Evolutionary conservation across 37 sponge, comb jelly and placozoan genomes (phyloP).

Genomic region (Beroe ovata): DNA sequence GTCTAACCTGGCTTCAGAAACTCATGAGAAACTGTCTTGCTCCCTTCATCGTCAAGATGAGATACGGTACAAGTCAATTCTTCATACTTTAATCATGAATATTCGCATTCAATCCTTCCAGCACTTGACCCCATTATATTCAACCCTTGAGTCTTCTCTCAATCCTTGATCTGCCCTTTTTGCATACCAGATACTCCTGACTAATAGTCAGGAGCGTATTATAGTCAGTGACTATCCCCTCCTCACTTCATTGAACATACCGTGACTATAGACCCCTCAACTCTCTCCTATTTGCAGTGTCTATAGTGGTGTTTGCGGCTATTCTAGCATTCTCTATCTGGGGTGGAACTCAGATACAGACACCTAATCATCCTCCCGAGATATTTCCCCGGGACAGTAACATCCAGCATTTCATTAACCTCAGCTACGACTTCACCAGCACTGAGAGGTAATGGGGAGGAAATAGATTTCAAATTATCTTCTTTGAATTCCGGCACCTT

Average conservation of each 20-base stretch:
- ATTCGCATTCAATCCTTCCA: neutral
- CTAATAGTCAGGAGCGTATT: no score
- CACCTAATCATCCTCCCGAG: conserved; percentile 73
- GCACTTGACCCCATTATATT: no score
- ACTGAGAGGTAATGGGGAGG: conserved; percentile 64
- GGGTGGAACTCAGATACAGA: conserved; percentile 60
- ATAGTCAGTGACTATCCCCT: no score
- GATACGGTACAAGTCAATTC: conserved; percentile 14
- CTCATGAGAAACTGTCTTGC: conserved; percentile 61
- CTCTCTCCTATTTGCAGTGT: neutral
- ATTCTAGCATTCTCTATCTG: conserved; percentile 63
- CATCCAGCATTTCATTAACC: conserved; percentile 80
- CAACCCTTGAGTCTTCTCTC: no score
- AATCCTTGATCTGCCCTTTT: no score
- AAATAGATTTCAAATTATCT: no score
- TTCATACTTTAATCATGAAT: neutral
- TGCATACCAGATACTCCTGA: no score
- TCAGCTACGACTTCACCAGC: conserved; percentile 72
- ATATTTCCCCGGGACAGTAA: conserved; percentile 75
- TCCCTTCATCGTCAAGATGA: conserved; percentile 50
- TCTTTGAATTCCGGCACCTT: no score
- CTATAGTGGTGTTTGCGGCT: conserved; percentile 65
- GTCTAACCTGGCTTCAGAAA: conserved; percentile 50
- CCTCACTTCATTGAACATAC: no score
- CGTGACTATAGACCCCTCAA: neutral